phyloP scores from a whole-genome alignment of 2,888 invertebrate genomes.

The Caenorhabditis panamensis region DNA sequence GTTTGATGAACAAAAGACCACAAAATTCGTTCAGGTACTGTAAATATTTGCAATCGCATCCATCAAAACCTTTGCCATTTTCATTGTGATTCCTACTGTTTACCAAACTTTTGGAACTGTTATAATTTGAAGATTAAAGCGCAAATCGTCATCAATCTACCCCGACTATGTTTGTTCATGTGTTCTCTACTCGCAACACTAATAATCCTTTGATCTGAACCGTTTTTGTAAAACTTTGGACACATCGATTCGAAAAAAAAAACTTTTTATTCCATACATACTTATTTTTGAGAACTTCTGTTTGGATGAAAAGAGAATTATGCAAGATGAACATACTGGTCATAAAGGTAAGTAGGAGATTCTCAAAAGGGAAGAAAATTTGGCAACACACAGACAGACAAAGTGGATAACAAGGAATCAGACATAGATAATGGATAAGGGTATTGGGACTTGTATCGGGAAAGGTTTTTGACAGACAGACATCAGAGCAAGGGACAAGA shows the following conservation, averaged over 20 bases:
- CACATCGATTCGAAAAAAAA: no score
- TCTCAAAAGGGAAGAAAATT: slow-evolving; percentile 9
- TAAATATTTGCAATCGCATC: slow-evolving; percentile 42
- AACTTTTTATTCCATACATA: slow-evolving; percentile 18
- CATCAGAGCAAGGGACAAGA: background rate
- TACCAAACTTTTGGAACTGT: slow-evolving; percentile 41
- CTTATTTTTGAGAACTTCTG: no score
- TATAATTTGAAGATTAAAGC: slow-evolving; percentile 45
- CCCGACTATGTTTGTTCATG: background rate
- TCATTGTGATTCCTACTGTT: no score
- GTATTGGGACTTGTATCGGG: background rate
- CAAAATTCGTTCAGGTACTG: background rate
- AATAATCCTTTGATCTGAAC: background rate
- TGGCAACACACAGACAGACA: slow-evolving; percentile 48
- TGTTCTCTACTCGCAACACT: background rate
- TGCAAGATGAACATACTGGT: no score
- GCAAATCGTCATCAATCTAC: slow-evolving; percentile 37
- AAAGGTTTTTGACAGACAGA: background rate
- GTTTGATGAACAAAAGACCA: background rate
- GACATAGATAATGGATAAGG: slow-evolving; percentile 5
- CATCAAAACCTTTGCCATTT: no score
- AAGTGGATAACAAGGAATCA: slow-evolving; percentile 28
- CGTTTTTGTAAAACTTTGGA: no score
- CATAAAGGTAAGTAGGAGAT: slow-evolving; percentile 42
- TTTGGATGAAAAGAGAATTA: no score